These are phyloP conservation scores for Perca schrenkii DNA, from an alignment of 2,113 vertebrate species.

Conservation along the genomic window DNA sequence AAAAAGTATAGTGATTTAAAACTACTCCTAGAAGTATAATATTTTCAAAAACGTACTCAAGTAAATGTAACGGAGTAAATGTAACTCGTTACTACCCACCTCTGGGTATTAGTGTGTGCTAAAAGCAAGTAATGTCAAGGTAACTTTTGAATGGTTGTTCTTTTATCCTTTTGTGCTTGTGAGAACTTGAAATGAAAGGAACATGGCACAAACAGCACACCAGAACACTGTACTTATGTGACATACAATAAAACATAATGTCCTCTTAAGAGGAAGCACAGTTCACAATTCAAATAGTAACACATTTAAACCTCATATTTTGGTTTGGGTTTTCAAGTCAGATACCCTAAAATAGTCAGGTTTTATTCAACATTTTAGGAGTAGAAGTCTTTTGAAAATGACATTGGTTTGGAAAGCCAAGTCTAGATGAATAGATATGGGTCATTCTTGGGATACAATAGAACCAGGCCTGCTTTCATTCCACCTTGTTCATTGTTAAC, in stretches of 20 bases:
- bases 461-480: conserved; percentile 1
- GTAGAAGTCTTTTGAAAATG: background rate
- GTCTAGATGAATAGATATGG: conserved; percentile 7
- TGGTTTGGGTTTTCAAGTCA: background rate
- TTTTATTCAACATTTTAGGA: background rate
- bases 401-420: background rate
- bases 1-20: too few species aligned
- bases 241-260: background rate
- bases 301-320: background rate
- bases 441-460: conserved; percentile 1
- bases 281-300: background rate
- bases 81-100: too few species aligned
- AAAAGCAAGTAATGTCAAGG: conserved; percentile 59
- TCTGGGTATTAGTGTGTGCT: conserved; percentile 41
- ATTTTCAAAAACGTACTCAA: too few species aligned
- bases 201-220: background rate
- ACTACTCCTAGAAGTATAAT: too few species aligned
- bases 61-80: too few species aligned
- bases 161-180: conserved; percentile 34
- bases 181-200: background rate
- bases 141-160: conserved; percentile 30
- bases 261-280: background rate
- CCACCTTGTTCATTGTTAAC: background rate
- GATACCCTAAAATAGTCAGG: background rate
- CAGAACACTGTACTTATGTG: background rate